Percentiles rank a stretch among this genome's conserved stretches.
phyloP scores from a whole-genome alignment of 2,797 vertebrate genomes.

The Fistularia commersonii region DNA sequence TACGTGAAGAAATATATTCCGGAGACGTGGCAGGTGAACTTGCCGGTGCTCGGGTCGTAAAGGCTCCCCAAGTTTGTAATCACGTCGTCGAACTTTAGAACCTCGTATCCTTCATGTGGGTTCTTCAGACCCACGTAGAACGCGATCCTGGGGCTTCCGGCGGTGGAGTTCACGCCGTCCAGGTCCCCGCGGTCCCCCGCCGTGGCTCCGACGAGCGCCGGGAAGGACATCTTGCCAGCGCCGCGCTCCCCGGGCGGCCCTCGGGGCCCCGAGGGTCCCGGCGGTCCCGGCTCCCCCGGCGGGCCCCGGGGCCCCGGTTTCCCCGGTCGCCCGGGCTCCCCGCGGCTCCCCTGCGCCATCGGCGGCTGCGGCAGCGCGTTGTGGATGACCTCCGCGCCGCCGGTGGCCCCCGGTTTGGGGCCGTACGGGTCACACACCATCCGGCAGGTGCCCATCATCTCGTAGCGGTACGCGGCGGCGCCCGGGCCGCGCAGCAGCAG shows the following conservation, averaged over 20 bases:
- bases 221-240: conserved; percentile 71
- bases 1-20: conserved; percentile 97
- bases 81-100: conserved; percentile 94
- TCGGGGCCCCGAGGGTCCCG: conserved; percentile 84
- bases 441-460: conserved; percentile 96
- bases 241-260: conserved; percentile 86
- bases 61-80: conserved; percentile 93
- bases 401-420: conserved; percentile 70
- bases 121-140: conserved; percentile 95
- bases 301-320: conserved; percentile 85
- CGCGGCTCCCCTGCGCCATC: conserved; percentile 85
- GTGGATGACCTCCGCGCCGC: conserved; percentile 85
- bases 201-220: conserved; percentile 63
- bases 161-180: conserved; percentile 72
- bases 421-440: conserved; percentile 95
- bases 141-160: conserved; percentile 79
- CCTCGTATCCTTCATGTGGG: conserved; percentile 93
- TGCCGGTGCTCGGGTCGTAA: conserved; percentile 87
- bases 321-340: conserved; percentile 84
- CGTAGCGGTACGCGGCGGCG: conserved; percentile 85
- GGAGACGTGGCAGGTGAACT: conserved; percentile 92
- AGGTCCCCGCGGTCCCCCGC: conserved; percentile 57
- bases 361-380: conserved; percentile 79
- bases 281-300: conserved; percentile 85
- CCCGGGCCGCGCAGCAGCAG: conserved; percentile 79